Percentiles rank a stretch among this genome's conserved stretches.
Evolutionary conservation across 2,797 vertebrate genomes (phyloP).

Genomic region (Peromyscus aztecus): DNA sequence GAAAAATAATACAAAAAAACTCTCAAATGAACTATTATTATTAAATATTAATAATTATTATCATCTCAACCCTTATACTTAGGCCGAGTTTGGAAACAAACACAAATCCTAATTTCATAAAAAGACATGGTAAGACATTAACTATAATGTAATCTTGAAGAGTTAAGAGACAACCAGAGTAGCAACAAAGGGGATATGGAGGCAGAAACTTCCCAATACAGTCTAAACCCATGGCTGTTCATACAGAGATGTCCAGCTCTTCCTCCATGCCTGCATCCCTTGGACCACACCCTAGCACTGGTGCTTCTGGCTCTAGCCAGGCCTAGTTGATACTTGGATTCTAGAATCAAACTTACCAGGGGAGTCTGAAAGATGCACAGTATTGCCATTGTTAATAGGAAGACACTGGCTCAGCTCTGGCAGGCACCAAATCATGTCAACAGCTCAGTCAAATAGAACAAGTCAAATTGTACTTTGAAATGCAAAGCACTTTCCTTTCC

Average conservation of each 20-base stretch:
- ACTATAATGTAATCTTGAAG: background rate
- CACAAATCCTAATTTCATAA: background rate
- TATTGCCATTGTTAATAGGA: conserved; percentile 19
- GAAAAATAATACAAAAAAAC: background rate
- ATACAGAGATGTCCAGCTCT: background rate
- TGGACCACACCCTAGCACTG: background rate
- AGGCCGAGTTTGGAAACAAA: background rate
- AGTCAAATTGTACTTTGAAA: background rate
- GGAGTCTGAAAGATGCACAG: background rate
- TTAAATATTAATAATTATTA: background rate
- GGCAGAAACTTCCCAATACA: background rate
- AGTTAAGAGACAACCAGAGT: background rate
- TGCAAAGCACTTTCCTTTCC: conserved; percentile 45
- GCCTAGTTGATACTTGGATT: background rate
- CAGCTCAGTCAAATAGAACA: conserved; percentile 48
- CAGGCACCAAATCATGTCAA: background rate
- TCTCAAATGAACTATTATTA: background rate
- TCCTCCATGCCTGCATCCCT: background rate
- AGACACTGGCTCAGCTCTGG: background rate
- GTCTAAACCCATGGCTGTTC: background rate
- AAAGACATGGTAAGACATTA: background rate
- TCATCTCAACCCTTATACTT: background rate
- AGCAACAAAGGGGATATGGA: background rate
- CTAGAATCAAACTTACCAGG: background rate
- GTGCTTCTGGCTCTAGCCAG: background rate